Evolutionary conservation across 2,888 invertebrate species (phyloP), one percentile per base, ranked within the genome.

Genomic region (Latrodectus hesperus): DNA sequence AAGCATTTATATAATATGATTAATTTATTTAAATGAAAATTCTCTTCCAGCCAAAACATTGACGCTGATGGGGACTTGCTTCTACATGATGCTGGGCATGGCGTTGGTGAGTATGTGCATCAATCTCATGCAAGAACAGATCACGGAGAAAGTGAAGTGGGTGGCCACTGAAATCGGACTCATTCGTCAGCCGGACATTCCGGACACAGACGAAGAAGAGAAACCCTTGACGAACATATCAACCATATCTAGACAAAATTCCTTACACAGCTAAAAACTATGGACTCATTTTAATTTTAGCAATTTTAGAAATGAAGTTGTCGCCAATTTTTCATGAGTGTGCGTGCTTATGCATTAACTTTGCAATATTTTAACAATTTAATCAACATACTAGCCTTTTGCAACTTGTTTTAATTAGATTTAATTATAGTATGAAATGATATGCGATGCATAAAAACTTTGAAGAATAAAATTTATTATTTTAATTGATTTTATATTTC

Each of bases 71-170:
- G 89, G 90, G 53, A 90, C 90, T 26, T 89, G 91, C 26, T 81
- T 92, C 22, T 93, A 93, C 89, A 91, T 92, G 67, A 87, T 93
- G 73, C 90, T 93, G 17, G 93, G 93, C 17, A 91, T 93, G 90
- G 92, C 93, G 16, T 91, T 93, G 67, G 90, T 93, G 53, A 92
- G 93, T 60, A 93, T 93, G 93, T 92, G 92, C 84, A 92, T 93
- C 89, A 92, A 92, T 76, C 90, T 93, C 51, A 92, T 93, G 92
- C 92, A 92, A 85, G 92, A 92, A 84, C 91, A 93, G 83, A 91
- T 92, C 9, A 89, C 91, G 6, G 87, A 90, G 16, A 91, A 92
- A 84, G 91, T 92, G 53, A 91, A 90, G 17, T 91, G 91, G 84
- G 88, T 92, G n/a, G 92, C 91, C 0, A 89, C 73, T 49, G 92